These are phyloP conservation scores for Capromys pilorides DNA, from an alignment of 2,797 vertebrate species.

Conservation along the genomic window DNA sequence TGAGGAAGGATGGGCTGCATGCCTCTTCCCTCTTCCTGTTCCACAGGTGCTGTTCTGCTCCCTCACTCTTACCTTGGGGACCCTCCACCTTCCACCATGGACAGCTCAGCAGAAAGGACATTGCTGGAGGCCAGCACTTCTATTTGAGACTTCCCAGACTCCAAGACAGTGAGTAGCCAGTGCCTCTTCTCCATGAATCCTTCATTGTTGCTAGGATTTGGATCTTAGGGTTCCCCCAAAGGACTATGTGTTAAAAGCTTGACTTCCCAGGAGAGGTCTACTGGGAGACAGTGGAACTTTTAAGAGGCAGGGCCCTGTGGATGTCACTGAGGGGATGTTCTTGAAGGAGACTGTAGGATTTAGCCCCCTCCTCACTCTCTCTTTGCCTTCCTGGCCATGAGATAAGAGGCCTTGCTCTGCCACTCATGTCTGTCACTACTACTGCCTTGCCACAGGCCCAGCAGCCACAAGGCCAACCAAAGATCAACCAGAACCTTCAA, in stretches of 20 bases:
- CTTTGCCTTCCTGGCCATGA: not conserved
- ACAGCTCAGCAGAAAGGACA: not conserved
- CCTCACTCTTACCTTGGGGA: too few relatives aligned
- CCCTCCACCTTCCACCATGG: not conserved
- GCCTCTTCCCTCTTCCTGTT: not conserved
- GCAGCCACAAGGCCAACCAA: not conserved
- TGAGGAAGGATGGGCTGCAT: not conserved
- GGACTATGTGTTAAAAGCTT: not conserved
- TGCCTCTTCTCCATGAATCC: not conserved
- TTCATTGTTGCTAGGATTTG: not conserved
- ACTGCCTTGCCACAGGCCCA: not conserved
- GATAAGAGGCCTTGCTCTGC: not conserved
- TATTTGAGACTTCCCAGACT: not conserved
- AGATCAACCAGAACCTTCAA: not conserved
- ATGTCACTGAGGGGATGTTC: not conserved
- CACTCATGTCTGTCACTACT: not conserved
- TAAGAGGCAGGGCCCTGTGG: not conserved
- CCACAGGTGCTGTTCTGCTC: not conserved
- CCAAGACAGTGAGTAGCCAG: not conserved
- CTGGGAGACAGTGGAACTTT: not conserved
- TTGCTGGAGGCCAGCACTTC: not conserved
- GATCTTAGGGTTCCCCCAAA: not conserved
- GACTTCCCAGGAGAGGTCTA: not conserved
- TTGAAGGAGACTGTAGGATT: not conserved
- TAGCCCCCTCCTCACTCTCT: not conserved